Evolutionary conservation across 2,888 invertebrate genomes (phyloP).

Genomic region (Coleophora deauratella): DNA sequence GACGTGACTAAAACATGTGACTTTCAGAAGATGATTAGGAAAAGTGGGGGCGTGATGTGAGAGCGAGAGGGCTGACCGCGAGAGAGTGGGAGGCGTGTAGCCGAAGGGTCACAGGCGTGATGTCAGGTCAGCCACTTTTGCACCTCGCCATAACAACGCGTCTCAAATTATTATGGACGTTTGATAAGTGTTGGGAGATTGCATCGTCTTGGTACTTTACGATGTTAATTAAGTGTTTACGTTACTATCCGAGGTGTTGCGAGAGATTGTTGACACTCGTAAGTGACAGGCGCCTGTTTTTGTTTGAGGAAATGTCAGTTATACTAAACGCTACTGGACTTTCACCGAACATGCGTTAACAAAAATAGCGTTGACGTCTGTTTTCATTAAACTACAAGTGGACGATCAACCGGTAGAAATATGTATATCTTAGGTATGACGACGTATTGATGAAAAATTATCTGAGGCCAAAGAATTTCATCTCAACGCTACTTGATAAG

Average conservation of each 20-base stretch:
- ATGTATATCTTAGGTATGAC: slow-evolving; percentile 24
- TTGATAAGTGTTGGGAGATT: slow-evolving; percentile 72
- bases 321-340: slow-evolving; percentile 34
- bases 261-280: slow-evolving; percentile 39
- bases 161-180: slow-evolving; percentile 75
- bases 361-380: slow-evolving; percentile 33
- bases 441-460: slow-evolving; percentile 24
- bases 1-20: slow-evolving; percentile 61
- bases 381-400: slow-evolving; percentile 22
- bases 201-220: slow-evolving; percentile 67
- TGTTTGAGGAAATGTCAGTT: slow-evolving; percentile 41
- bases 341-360: slow-evolving; percentile 30
- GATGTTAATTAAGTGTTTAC: slow-evolving; percentile 70
- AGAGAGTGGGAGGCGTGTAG: slow-evolving; percentile 41
- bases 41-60: slow-evolving; percentile 71
- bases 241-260: slow-evolving; percentile 33
- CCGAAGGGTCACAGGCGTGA: slow-evolving; percentile 73
- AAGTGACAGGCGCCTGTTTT: slow-evolving; percentile 25
- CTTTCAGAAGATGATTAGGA: slow-evolving; percentile 67
- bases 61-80: slow-evolving; percentile 43
- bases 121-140: slow-evolving; percentile 76
- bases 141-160: slow-evolving; percentile 75
- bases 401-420: slow-evolving; percentile 21
- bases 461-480: slow-evolving; percentile 32
- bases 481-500: slow-evolving; percentile 41